These are phyloP conservation scores for Drosophila paulistorum DNA, from an alignment of 1,140 invertebrate genomes.

Conservation along the genomic window DNA sequence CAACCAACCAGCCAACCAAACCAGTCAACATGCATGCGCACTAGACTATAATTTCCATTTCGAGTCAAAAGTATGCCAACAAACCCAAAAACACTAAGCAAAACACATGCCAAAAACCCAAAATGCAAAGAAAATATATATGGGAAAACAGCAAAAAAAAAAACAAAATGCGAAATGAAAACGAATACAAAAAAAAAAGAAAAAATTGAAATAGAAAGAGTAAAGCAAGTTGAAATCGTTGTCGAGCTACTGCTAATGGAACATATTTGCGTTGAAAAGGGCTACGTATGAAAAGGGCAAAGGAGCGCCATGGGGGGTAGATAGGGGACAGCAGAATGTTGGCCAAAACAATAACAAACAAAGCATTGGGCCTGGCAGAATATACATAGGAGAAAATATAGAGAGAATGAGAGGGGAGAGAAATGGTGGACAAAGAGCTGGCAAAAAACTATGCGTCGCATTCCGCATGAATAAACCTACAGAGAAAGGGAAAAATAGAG, in stretches of 20 bases:
- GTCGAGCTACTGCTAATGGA: slow-evolving; percentile 72
- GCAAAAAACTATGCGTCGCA: slow-evolving; percentile 67
- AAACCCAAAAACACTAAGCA: slow-evolving; percentile 63
- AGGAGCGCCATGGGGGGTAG: background rate
- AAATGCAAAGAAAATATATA: slow-evolving; percentile 45
- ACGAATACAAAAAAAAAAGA: slow-evolving; percentile 19
- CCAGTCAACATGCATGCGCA: slow-evolving; percentile 54
- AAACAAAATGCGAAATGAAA: slow-evolving; percentile 35
- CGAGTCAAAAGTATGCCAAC: slow-evolving; percentile 66
- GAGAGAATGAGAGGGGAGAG: background rate
- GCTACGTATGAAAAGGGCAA: slow-evolving; percentile 23
- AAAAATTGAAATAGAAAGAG: slow-evolving; percentile 24
- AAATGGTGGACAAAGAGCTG: slow-evolving; percentile 16
- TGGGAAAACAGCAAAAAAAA: slow-evolving; percentile 14
- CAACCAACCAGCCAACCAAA: slow-evolving; percentile 23
- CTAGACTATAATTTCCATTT: slow-evolving; percentile 76
- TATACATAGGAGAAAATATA: background rate
- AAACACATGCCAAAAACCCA: slow-evolving; percentile 58
- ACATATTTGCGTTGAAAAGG: slow-evolving; percentile 77
- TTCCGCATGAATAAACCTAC: slow-evolving; percentile 66
- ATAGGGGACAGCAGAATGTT: slow-evolving; percentile 32
- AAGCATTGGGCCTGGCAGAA: slow-evolving; percentile 55
- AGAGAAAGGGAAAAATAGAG: background rate
- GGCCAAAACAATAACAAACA: slow-evolving; percentile 75
- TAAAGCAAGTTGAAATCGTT: slow-evolving; percentile 67